These are phyloP conservation scores for Manis pentadactyla DNA, from an alignment of 2,797 vertebrate genomes.

Conservation along the genomic window DNA sequence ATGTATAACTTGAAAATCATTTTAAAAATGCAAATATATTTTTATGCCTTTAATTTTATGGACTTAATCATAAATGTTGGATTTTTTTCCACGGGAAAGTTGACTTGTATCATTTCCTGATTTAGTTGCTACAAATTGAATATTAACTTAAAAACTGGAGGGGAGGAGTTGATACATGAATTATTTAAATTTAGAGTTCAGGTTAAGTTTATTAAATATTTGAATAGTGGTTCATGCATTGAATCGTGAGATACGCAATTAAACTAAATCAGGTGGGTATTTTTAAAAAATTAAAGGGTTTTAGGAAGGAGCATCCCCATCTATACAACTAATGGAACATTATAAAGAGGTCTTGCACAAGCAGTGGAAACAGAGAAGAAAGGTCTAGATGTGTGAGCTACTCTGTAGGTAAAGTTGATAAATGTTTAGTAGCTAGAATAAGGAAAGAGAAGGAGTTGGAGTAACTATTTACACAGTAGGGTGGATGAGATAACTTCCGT, in stretches of 20 bases:
- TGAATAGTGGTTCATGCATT: neutral
- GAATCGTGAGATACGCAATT: neutral
- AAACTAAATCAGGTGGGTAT: neutral
- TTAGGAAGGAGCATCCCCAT: neutral
- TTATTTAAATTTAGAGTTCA: constrained; percentile 31
- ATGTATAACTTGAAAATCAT: neutral
- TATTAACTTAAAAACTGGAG: constrained; percentile 49
- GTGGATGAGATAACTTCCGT: neutral
- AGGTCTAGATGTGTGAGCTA: neutral
- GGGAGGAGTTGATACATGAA: neutral
- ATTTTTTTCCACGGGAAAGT: neutral
- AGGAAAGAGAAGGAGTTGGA: neutral
- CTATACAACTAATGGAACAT: neutral
- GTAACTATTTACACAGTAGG: neutral
- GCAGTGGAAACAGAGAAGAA: neutral
- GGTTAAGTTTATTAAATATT: constrained; percentile 27
- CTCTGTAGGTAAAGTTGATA: neutral
- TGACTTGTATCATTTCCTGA: constrained; percentile 7
- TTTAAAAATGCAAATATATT: constrained; percentile 46
- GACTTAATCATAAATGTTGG: neutral
- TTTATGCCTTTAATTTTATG: constrained; percentile 46
- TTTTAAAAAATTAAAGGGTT: neutral
- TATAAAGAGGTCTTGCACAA: neutral
- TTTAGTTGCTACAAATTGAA: constrained; percentile 45
- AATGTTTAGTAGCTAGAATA: neutral